Evolutionary conservation across 2,888 invertebrate genomes (phyloP), one percentile per base, ranked within the genome.

Genomic region (Xylocampa areola): DNA sequence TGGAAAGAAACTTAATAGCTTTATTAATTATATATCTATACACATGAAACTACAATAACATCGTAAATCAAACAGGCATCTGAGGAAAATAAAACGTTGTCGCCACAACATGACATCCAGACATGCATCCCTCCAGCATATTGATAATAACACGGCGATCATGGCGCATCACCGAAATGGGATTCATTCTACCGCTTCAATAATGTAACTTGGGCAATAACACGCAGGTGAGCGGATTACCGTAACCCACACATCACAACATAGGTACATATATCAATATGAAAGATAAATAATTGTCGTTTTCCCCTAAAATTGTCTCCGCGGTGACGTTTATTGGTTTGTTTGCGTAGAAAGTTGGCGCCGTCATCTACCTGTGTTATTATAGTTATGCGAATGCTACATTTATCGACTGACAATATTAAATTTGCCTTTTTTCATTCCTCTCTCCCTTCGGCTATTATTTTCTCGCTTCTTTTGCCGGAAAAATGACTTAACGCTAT

Each of bases 271-370:
- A 77, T 79, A 79, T 80, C 79, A 77, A 74, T 81, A 82, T 78
- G 82, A 79, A 85, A 88, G 80, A 88, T 88, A 90, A 88, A 90
- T 89, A 87, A 88, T 86, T 74, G 74, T 68, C 68, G 76, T 79
- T 77, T 79, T 85, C 81, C 85, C 82, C 80, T 75, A 78, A 84
- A 84, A 84, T 84, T 86, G 87, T 86, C 83, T 79, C 79, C 67
- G 77, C 77, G 80, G 80, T 77, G 86, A 88, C 86, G 75, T 89
- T 91, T 91, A 91, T 91, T 86, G 89, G 86, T 89, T 82, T 91
- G 89, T 91, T 90, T 90, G 85, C 78, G 74, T 74, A 78, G 76
- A 75, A 82, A 81, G 69, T 79, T 83, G 88, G 87, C 88, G 85
- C 87, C 81, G 60, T 62, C 80, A 70, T 69, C 78, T 84, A 86